These are phyloP conservation scores for Digitonthophagus gazella DNA, from an alignment of 2,888 invertebrate genomes.

Conservation along the genomic window DNA sequence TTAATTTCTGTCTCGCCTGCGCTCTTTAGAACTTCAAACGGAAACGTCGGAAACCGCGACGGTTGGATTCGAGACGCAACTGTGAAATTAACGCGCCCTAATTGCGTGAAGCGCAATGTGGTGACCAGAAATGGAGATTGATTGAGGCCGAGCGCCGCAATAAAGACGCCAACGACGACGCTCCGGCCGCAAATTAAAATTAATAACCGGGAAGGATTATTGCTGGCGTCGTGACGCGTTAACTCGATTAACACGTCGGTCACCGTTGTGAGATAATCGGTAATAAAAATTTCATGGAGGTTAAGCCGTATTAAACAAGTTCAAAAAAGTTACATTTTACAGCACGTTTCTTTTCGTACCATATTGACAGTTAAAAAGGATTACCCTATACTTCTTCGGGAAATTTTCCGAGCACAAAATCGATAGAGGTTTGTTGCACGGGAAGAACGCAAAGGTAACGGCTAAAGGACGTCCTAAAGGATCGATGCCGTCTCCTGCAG, in stretches of 20 bases:
- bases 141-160: background rate
- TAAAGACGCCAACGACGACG: background rate
- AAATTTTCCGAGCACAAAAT: background rate
- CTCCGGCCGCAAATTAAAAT: background rate
- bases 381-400: background rate
- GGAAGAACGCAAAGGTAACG: background rate
- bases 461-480: background rate
- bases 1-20: background rate
- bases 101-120: background rate
- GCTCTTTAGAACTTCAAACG: background rate
- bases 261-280: background rate
- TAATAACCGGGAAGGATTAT: background rate
- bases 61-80: background rate
- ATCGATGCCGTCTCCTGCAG: background rate
- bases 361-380: background rate
- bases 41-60: background rate
- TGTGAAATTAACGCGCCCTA: background rate
- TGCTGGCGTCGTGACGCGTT: background rate
- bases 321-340: background rate
- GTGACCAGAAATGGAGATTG: background rate
- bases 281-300: background rate
- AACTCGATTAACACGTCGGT: background rate
- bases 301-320: background rate
- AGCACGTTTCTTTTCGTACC: background rate
- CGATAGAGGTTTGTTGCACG: background rate